Evolutionary conservation across 1,140 invertebrate genomes (phyloP), one percentile per base, ranked within the genome.

Genomic region (Bombus pascuorum): DNA sequence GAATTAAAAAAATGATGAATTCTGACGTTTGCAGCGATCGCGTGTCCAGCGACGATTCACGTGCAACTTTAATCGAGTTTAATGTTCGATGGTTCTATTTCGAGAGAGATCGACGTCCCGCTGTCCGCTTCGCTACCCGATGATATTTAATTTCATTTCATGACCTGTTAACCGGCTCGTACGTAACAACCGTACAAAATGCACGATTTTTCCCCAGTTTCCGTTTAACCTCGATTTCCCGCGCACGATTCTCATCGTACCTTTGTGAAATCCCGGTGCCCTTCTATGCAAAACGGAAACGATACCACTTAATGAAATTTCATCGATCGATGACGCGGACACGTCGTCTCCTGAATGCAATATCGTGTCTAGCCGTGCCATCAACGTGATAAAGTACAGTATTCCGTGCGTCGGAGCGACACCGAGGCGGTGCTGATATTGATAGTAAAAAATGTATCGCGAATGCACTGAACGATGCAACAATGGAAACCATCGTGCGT

Each of bases 281-380:
- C 83, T 74, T 44, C 59, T 57, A 39, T 68, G 81, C 39, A 62
- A 70, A 65, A 73, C 53, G 59, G 76, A 88, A 89, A 78, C 78
- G 82, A 83, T 83, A 80, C 72, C 78, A 82, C 79, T 81, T 91
- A 83, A 92, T 91, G 87, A 92, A 92, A 92, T 92, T 87, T 89
- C 82, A 83, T 65, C 80, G 75, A 53, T 88, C 85, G 83, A 90
- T 87, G 87, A 76, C 82, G 78, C 68, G 74, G 83, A 87, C 78
- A 88, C 86, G 72, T 89, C 89, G 86, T 89, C 71, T 91, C 89
- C 71, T 70, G 70, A 79, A 87, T 83, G 88, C 87, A 89, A 88
- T 91, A 87, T 91, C 86, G 73, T 44, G 82, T 79, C 76, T 73
- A 77, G 47, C 75, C 88, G 73, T 39, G 47, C 70, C 59, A 39